Percentiles rank a stretch among this genome's conserved stretches.
Evolutionary conservation across 1,140 invertebrate species (phyloP).

Genomic region (Pogonognathellus flavescens): DNA sequence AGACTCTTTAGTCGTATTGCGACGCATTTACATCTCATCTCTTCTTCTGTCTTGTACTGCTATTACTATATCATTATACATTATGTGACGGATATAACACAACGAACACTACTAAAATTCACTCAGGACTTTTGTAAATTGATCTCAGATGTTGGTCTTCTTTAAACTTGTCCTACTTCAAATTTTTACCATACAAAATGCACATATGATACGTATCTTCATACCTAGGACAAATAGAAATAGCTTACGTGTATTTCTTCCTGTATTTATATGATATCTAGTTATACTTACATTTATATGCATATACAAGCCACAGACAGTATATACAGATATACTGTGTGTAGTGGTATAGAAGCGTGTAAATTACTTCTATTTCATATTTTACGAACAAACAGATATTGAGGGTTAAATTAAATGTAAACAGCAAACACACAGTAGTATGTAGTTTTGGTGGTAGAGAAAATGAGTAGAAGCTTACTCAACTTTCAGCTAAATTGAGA

Average conservation of each 20-base stretch:
- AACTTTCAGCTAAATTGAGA: constrained; percentile 1
- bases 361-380: no score
- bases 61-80: background rate
- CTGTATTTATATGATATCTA: background rate
- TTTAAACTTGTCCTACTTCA: no score
- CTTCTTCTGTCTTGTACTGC: background rate
- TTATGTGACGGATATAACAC: background rate
- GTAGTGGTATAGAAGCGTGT: no score
- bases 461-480: background rate
- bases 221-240: background rate
- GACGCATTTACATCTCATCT: background rate
- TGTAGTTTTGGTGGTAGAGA: background rate
- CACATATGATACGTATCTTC: no score
- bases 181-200: no score
- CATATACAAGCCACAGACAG: background rate
- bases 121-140: constrained; percentile 7
- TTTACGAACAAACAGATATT: background rate
- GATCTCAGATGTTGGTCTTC: background rate
- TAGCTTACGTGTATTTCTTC: background rate
- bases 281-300: background rate
- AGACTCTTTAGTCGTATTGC: no score
- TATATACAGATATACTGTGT: background rate
- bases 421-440: background rate
- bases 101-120: constrained; percentile 5
- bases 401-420: background rate